A percentile compares a stretch with the other conserved stretches of the same genome.
These are phyloP conservation scores for Geodia barretti DNA, from an alignment of 37 sponge, comb jelly and placozoan species.

Conservation along the genomic window DNA sequence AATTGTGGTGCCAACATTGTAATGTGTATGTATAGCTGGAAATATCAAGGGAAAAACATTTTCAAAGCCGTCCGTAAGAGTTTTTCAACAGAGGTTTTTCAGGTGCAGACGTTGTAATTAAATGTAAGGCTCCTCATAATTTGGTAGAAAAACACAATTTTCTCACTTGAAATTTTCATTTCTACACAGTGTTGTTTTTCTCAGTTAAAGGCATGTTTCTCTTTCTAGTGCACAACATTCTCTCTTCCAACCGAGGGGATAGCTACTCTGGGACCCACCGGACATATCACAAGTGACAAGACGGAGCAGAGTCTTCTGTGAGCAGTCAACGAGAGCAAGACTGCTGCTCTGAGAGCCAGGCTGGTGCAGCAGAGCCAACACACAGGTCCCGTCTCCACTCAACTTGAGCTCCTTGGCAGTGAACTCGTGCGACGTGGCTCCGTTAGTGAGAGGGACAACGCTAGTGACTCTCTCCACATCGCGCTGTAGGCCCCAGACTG, in stretches of 20 bases:
- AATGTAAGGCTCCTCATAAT: too few relatives aligned
- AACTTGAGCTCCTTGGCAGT: background rate
- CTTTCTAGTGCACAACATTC: too few relatives aligned
- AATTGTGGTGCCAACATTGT: too few relatives aligned
- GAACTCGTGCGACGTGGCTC: background rate
- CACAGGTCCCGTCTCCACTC: conserved; percentile 3
- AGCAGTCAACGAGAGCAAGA: background rate
- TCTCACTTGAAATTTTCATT: too few relatives aligned
- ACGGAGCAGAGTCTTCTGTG: background rate
- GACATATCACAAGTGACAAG: background rate
- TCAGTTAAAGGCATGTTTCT: too few relatives aligned
- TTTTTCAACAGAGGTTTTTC: too few relatives aligned
- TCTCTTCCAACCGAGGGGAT: too few relatives aligned
- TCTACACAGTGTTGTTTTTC: too few relatives aligned
- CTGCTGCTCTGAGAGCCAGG: background rate
- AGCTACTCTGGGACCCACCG: too few relatives aligned
- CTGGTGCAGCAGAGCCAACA: conserved; percentile 13
- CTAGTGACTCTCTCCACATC: background rate
- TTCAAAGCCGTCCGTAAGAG: too few relatives aligned
- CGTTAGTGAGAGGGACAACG: background rate
- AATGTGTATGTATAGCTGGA: background rate
- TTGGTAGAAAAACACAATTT: too few relatives aligned
- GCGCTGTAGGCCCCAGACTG: background rate
- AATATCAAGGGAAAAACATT: background rate
- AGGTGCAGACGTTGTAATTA: too few relatives aligned